phyloP scores from a whole-genome alignment of 92 coral and sea anemone genomes.

The Bergia sp. region DNA sequence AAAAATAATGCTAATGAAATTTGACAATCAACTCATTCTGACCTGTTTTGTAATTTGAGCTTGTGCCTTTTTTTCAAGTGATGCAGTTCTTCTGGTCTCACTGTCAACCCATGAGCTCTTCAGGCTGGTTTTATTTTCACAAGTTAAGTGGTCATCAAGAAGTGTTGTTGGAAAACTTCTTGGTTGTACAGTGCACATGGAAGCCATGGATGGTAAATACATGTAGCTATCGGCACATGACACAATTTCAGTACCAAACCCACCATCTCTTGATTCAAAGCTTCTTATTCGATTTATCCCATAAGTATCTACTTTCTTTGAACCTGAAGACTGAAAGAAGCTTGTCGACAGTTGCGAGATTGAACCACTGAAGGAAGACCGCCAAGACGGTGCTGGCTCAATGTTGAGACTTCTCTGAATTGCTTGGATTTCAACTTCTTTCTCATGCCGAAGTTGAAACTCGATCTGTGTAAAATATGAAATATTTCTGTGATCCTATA shows the following conservation, averaged over 20 bases:
- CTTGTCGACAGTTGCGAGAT: not conserved
- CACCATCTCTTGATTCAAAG: slow-evolving; percentile 7
- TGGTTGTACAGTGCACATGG: not conserved
- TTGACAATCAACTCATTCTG: not conserved
- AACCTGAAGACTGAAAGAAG: not conserved
- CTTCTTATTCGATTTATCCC: not conserved
- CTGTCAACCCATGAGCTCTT: slow-evolving; percentile 52
- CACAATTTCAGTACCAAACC: slow-evolving; percentile 9
- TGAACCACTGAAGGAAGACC: not conserved
- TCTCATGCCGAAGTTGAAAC: slow-evolving; percentile 1
- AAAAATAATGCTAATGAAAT: not conserved
- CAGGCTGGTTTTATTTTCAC: slow-evolving; percentile 27
- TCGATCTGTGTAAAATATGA: slow-evolving; percentile 39
- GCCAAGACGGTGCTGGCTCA: not conserved
- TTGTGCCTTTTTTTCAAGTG: slow-evolving; percentile 66
- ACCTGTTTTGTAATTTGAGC: slow-evolving; percentile 79
- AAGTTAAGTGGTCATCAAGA: not conserved
- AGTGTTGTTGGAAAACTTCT: slow-evolving; percentile 2
- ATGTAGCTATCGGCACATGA: not conserved
- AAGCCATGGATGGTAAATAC: not conserved
- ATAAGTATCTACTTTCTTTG: not conserved
- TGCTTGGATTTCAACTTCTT: slow-evolving; percentile 45
- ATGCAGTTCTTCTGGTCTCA: slow-evolving; percentile 45
- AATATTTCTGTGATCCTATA: not conserved
- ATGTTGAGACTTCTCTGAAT: slow-evolving; percentile 44